Conservation (phyloP, 2,888 invertebrate species). For the Drosophila eohydei region DNA sequence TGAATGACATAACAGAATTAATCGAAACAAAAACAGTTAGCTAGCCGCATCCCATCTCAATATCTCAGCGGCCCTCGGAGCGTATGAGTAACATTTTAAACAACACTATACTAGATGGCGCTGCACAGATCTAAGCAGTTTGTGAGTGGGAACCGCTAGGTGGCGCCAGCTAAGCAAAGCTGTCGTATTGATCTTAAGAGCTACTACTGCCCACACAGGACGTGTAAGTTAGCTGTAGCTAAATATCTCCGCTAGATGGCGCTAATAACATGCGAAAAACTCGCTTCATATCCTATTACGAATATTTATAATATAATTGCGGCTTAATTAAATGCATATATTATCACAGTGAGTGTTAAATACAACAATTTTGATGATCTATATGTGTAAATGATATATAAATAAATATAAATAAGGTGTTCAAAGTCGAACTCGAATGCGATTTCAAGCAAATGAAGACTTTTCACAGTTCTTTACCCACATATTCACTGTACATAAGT, state of each 20-base stretch:
- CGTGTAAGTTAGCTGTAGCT: background rate
- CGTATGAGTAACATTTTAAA: background rate
- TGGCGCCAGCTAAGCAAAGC: background rate
- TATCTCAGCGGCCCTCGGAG: background rate
- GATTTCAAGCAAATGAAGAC: conserved; percentile 58
- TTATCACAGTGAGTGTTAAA: conserved; percentile 21
- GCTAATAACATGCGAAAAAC: background rate
- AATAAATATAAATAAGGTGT: background rate
- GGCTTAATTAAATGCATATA: conserved; percentile 25
- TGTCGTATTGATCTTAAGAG: background rate
- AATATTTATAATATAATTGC: conserved; percentile 19
- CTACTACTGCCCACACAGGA: background rate
- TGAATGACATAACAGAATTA: conserved; percentile 1
- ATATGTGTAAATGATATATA: conserved; percentile 17
- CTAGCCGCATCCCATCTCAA: background rate
- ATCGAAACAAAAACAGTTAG: background rate
- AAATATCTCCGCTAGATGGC: background rate
- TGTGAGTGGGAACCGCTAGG: background rate
- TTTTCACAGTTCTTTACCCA: conserved; percentile 25
- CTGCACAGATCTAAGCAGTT: background rate
- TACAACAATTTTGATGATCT: conserved; percentile 18
- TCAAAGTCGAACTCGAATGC: conserved; percentile 24
- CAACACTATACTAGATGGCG: background rate
- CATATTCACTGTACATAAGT: conserved; percentile 25
- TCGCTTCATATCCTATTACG: conserved; percentile 27